A percentile compares a stretch with the other conserved stretches of the same genome.
Conservation (phyloP, 2,113 vertebrate species). For the Protobothrops flavoviridis region DNA sequence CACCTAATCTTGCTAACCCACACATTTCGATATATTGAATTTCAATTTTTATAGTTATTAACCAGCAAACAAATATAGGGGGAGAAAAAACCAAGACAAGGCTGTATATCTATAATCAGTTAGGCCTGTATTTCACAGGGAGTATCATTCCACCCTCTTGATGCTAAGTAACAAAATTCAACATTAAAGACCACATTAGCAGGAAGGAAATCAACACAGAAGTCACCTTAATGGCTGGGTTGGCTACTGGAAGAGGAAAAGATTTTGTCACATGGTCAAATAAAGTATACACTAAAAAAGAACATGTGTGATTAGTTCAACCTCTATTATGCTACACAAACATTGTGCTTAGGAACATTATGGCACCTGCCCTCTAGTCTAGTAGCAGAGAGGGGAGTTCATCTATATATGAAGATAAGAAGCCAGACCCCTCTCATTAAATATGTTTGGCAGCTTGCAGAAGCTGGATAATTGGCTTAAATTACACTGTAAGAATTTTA, state of each 20-base stretch:
- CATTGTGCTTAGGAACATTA: not conserved
- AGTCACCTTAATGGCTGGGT: not conserved
- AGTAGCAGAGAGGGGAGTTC: not conserved
- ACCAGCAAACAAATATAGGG: not conserved
- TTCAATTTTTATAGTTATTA: not conserved
- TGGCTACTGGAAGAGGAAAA: not conserved
- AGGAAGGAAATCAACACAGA: not conserved
- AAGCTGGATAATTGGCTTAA: not conserved
- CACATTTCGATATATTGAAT: not conserved
- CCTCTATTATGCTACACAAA: not conserved
- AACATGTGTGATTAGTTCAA: not conserved
- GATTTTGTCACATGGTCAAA: not conserved
- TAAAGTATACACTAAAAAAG: not conserved
- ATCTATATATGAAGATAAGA: not conserved
- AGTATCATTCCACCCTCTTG: not conserved
- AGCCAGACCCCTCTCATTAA: not conserved
- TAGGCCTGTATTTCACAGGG: not conserved
- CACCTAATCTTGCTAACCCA: not conserved
- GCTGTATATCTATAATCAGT: not conserved
- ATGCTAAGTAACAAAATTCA: not conserved
- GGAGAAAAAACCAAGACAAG: rapidly evolving
- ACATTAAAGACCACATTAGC: not conserved
- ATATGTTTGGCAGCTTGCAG: not conserved
- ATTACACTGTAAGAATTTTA: not conserved
- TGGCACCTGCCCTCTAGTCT: not conserved